Percentiles rank a stretch among this genome's conserved stretches.
Conservation (phyloP, 2,888 invertebrate genomes). For the Hipparchia semele region DNA sequence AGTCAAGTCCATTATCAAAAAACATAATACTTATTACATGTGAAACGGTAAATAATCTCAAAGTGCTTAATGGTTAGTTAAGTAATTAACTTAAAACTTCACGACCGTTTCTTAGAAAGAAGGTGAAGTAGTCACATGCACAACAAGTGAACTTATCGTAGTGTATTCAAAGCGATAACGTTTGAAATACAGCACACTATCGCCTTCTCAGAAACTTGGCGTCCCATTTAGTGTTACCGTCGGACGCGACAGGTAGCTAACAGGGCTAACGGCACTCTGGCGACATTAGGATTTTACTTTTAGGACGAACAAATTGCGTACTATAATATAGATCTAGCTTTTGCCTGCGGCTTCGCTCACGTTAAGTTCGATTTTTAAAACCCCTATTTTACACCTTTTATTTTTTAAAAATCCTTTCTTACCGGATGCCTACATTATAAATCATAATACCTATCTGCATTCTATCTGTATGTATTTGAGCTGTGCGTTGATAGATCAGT, state of each 20-base stretch:
- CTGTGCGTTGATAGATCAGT: too few relatives aligned
- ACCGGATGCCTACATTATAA: too few relatives aligned
- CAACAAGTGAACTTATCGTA: conserved; percentile 73
- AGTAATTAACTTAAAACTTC: conserved; percentile 59
- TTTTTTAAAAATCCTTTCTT: too few relatives aligned
- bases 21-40: neutral
- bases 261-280: conserved; percentile 78
- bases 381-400: too few relatives aligned
- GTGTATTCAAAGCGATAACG: conserved; percentile 77
- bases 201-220: conserved; percentile 74
- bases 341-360: too few relatives aligned
- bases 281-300: conserved; percentile 54
- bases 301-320: neutral
- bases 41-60: conserved; percentile 21
- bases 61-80: conserved; percentile 29
- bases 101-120: conserved; percentile 65
- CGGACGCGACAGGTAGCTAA: conserved; percentile 77
- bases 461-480: too few relatives aligned
- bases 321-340: too few relatives aligned
- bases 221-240: conserved; percentile 45
- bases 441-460: too few relatives aligned
- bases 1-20: conserved; percentile 7
- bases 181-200: conserved; percentile 76
- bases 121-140: conserved; percentile 62
- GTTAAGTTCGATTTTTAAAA: too few relatives aligned